Percentiles rank a stretch among this genome's conserved stretches.
Conservation (phyloP, 2,888 invertebrate species). For the Tribolium freemani region DNA sequence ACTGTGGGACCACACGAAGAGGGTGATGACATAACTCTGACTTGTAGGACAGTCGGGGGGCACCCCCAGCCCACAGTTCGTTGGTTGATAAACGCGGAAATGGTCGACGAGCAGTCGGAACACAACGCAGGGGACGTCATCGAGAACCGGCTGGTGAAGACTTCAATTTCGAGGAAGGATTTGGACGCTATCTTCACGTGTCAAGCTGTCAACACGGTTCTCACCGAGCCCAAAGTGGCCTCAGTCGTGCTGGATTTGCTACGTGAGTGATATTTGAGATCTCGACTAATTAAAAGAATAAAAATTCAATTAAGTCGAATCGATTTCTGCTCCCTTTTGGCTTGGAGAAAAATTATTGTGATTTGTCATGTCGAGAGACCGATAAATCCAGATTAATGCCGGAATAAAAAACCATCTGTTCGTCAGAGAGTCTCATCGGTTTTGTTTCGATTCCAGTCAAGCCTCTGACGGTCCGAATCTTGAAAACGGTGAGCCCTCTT, state of each 20-base stretch:
- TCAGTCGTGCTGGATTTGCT: conserved; percentile 84
- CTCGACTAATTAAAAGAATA: conserved; percentile 10
- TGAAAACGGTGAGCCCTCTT: conserved; percentile 78
- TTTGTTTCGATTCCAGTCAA: conserved; percentile 74
- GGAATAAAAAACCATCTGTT: conserved; percentile 21
- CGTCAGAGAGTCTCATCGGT: conserved; percentile 23
- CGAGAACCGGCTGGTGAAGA: conserved; percentile 85
- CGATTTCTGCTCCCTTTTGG: conserved; percentile 4
- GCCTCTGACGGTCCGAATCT: conserved; percentile 85
- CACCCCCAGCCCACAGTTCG: conserved; percentile 85
- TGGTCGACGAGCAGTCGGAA: conserved; percentile 86
- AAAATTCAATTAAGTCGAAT: conserved; percentile 24
- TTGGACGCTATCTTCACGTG: conserved; percentile 90
- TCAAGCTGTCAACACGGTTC: conserved; percentile 87
- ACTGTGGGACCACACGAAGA: conserved; percentile 89
- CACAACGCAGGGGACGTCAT: conserved; percentile 89
- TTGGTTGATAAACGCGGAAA: conserved; percentile 86
- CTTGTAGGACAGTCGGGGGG: conserved; percentile 90
- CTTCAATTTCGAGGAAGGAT: conserved; percentile 82
- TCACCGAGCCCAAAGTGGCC: conserved; percentile 84
- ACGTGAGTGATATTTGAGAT: conserved; percentile 72
- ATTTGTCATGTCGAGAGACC: conserved; percentile 30
- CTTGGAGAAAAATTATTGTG: conserved; percentile 26
- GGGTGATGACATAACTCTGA: conserved; percentile 87
- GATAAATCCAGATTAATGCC: conserved; percentile 26